Evolutionary conservation across 2,888 invertebrate genomes (phyloP).

Genomic region (Drosophila neotestacea): DNA sequence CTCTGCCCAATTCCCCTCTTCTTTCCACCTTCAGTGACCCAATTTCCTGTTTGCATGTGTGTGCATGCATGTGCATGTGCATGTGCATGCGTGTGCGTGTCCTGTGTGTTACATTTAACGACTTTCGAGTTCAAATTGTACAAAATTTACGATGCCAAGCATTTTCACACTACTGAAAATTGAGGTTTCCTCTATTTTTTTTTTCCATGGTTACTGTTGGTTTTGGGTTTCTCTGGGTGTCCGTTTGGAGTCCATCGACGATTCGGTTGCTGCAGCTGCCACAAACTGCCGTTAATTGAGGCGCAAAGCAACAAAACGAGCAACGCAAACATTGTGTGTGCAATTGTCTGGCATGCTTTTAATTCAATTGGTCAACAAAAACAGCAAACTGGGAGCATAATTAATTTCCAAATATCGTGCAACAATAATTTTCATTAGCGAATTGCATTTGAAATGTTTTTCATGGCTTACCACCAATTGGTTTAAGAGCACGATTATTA

Average conservation of each 20-base stretch:
- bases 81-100: slow-evolving; percentile 19
- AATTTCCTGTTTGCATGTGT: slow-evolving; percentile 48
- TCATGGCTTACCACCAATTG: slow-evolving; percentile 15
- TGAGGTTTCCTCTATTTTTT: slow-evolving; percentile 24
- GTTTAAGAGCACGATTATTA: background rate
- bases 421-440: slow-evolving; percentile 49
- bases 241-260: slow-evolving; percentile 17
- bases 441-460: slow-evolving; percentile 30
- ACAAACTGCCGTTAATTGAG: slow-evolving; percentile 72
- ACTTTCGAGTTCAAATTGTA: slow-evolving; percentile 78
- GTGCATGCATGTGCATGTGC: slow-evolving; percentile 17
- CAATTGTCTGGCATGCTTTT: slow-evolving; percentile 67
- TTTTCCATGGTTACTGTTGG: background rate
- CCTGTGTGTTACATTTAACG: slow-evolving; percentile 72
- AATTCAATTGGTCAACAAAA: slow-evolving; percentile 70
- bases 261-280: slow-evolving; percentile 51
- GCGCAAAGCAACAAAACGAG: slow-evolving; percentile 59
- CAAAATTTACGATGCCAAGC: slow-evolving; percentile 72
- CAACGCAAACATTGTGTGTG: slow-evolving; percentile 47
- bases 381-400: slow-evolving; percentile 40
- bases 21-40: slow-evolving; percentile 53
- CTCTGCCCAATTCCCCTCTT: slow-evolving; percentile 2
- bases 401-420: slow-evolving; percentile 58
- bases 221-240: slow-evolving; percentile 10
- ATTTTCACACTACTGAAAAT: slow-evolving; percentile 65